Base-by-base conservation (phyloP, 2,113 vertebrate genomes). In the Vidua chalybeata region DNA sequence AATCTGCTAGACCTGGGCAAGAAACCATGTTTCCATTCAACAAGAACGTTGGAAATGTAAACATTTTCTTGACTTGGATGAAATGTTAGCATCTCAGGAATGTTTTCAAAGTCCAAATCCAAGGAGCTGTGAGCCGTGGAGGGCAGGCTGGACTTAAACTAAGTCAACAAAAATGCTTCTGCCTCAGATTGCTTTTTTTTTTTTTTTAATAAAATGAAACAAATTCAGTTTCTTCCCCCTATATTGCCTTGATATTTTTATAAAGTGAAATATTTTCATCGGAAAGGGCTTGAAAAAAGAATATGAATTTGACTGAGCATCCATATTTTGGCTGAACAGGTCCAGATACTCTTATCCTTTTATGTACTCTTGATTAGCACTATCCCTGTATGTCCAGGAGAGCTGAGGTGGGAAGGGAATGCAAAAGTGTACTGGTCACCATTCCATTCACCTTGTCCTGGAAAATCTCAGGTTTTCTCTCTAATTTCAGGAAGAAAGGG, bases 1-100 rank as follows among this genome's bases (percentile, higher is more conserved):
- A 89, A 84, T 93, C 68, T 93, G 73, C 76, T 89, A 89, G 89
- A 89, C 91, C 83, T 92, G 52, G 76, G 69, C 43, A 92, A 78
- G 72, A 93, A 93, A 94, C 9, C 56, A 63, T 56, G 30, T 67
- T 92, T 92, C 76, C 52, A 71, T 92, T 95, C 72, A 90, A 26
- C 0, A 8, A 54, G 24, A 86, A 55, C 64, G 90, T 93, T 74
- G 51, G 35, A 94, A 92, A 90, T 84, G 33, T 89, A 93, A 92
- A 90, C 59, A 45, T 86, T 86, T 92, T 80, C 59, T 90, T 86
- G 46, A 49, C 82, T 88, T 87, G 73, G 35, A 61, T 37, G 58
- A 94, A 84, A 77, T 71, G 35, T 76, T 92, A 43, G 55, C 51
- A 62, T 72, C 59, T 89, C 68, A 63, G 68, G 63, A 88, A 86